Evolutionary conservation across 2,797 vertebrate species (phyloP).

Genomic region (Nannoperca australis): DNA sequence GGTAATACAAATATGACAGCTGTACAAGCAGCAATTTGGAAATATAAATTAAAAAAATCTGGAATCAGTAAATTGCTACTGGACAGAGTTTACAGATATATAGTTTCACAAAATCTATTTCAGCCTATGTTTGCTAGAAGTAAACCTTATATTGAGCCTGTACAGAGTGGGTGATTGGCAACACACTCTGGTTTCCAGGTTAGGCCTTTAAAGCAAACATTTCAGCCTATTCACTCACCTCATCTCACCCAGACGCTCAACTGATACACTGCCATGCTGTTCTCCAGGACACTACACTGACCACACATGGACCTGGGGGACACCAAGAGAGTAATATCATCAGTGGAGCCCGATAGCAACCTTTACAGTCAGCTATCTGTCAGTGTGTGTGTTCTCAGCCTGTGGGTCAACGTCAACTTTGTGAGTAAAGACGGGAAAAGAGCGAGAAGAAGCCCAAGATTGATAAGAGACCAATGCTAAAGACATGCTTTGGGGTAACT

Average conservation of each 20-base stretch:
- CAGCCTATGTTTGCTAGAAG: background rate
- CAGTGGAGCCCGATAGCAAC: constrained; percentile 47
- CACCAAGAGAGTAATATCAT: constrained; percentile 46
- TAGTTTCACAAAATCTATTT: background rate
- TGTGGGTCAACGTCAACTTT: constrained; percentile 50
- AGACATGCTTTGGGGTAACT: constrained; percentile 45
- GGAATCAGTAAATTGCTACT: background rate
- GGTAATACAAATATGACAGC: background rate
- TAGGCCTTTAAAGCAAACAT: constrained; percentile 20
- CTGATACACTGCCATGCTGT: constrained; percentile 72
- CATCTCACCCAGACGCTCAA: constrained; percentile 78
- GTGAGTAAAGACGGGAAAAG: constrained; percentile 15
- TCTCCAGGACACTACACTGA: constrained; percentile 73
- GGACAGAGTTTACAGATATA: background rate
- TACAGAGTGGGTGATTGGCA: background rate
- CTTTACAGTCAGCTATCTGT: constrained; percentile 38
- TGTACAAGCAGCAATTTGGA: background rate
- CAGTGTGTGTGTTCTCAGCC: constrained; percentile 23
- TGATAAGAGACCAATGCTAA: constrained; percentile 42
- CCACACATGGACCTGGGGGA: constrained; percentile 74
- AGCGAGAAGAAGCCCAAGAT: constrained; percentile 23
- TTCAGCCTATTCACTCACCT: constrained; percentile 74
- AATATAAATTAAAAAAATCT: background rate
- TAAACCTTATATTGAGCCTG: background rate
- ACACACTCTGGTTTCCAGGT: background rate